phyloP scores from a whole-genome alignment of 2,797 vertebrate species.

The Oceanodroma leucorhoa region DNA sequence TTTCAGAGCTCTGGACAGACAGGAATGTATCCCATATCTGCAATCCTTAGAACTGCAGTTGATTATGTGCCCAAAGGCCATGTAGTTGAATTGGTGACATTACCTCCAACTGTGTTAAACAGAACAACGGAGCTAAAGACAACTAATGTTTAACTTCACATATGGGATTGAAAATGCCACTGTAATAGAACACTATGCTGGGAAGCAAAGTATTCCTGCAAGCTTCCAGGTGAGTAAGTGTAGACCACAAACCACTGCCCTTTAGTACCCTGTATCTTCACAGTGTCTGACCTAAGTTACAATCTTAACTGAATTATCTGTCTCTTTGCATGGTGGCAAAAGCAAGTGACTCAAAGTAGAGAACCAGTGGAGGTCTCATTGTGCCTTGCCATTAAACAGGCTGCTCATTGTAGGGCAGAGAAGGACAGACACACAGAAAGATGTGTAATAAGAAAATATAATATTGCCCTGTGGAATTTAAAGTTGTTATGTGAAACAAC shows the following conservation, averaged over 20 bases:
- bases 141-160: neutral
- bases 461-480: neutral
- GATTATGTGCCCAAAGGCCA: neutral
- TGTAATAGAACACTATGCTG: neutral
- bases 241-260: neutral
- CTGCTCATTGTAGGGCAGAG: neutral
- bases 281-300: neutral
- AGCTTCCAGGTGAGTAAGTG: neutral
- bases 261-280: neutral
- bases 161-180: neutral
- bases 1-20: neutral
- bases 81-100: neutral
- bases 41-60: neutral
- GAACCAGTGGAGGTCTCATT: neutral
- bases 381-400: neutral
- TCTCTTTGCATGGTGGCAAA: neutral
- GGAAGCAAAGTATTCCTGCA: neutral
- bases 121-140: neutral
- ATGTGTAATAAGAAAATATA: neutral
- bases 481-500: neutral
- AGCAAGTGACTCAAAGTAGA: neutral
- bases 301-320: neutral
- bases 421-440: neutral
- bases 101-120: neutral
- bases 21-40: accelerated